A percentile compares a stretch with the other conserved stretches of the same genome.
These are phyloP conservation scores for Mesorhabditis belari DNA, from an alignment of 2,888 invertebrate species.

Conservation along the genomic window DNA sequence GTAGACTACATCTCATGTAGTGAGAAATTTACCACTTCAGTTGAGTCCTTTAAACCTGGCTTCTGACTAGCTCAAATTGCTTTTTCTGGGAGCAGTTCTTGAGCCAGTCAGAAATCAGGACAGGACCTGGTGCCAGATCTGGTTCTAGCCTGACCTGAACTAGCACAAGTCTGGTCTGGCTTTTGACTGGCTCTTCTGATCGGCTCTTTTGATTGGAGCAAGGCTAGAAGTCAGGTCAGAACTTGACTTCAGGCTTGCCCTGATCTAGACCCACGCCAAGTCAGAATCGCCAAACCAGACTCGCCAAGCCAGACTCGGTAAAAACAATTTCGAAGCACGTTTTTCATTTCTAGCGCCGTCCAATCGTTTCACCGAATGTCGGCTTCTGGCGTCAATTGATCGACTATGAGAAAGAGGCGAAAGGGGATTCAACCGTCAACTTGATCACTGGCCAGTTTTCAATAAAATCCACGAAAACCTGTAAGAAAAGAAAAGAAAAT, in stretches of 20 bases:
- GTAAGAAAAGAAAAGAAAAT: background rate
- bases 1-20: too few relatives aligned
- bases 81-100: too few relatives aligned
- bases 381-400: slow-evolving; percentile 37
- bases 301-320: background rate
- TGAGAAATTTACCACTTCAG: too few relatives aligned
- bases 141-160: too few relatives aligned
- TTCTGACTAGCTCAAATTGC: too few relatives aligned
- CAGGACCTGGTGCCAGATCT: too few relatives aligned
- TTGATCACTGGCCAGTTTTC: slow-evolving; percentile 40
- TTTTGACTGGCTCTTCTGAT: background rate
- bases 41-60: too few relatives aligned
- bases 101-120: too few relatives aligned
- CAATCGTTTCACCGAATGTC: slow-evolving; percentile 30
- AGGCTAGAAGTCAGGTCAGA: background rate
- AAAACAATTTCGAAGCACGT: background rate
- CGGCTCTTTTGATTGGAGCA: background rate
- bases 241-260: background rate
- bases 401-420: slow-evolving; percentile 16
- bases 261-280: background rate
- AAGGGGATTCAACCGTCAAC: slow-evolving; percentile 36
- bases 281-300: too few relatives aligned
- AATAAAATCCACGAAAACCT: background rate
- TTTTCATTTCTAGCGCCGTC: slow-evolving; percentile 16
- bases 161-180: too few relatives aligned